A percentile compares a stretch with the other conserved stretches of the same genome.
phyloP scores from a whole-genome alignment of 2,797 vertebrate genomes.

The Oreochromis grahami region DNA sequence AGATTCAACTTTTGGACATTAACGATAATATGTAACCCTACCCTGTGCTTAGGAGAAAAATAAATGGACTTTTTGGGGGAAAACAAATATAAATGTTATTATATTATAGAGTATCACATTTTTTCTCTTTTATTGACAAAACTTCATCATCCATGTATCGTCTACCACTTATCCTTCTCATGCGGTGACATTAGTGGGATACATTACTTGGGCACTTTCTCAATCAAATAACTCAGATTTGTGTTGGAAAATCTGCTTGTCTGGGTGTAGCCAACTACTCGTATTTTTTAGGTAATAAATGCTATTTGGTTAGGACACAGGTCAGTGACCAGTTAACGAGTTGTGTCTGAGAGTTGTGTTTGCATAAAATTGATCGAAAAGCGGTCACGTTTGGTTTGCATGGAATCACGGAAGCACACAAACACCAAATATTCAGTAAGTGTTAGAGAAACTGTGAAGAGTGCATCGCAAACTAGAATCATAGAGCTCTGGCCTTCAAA shows the following conservation, averaged over 20 bases:
- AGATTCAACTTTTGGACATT: too few relatives aligned
- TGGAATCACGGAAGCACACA: background rate
- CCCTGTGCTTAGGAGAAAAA: background rate
- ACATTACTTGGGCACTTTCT: background rate
- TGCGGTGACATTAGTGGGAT: background rate
- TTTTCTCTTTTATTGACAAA: background rate
- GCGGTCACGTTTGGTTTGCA: background rate
- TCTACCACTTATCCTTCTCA: background rate
- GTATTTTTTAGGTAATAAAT: background rate
- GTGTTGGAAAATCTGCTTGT: background rate
- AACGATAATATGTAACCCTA: accelerated
- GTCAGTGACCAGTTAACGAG: background rate
- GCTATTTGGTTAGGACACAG: background rate
- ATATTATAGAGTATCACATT: background rate
- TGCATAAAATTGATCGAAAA: background rate
- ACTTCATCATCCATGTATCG: background rate
- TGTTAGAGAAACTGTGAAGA: background rate
- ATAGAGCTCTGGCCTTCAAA: background rate
- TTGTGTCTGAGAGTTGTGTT: background rate
- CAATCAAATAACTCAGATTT: background rate
- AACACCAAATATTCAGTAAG: background rate
- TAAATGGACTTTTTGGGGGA: accelerated
- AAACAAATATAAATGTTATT: background rate
- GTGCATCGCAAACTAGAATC: too few relatives aligned
- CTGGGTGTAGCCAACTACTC: background rate